Evolutionary conservation across 2,888 invertebrate species (phyloP), one percentile per base, ranked within the genome.

Genomic region (Lasioglossum villosulum): DNA sequence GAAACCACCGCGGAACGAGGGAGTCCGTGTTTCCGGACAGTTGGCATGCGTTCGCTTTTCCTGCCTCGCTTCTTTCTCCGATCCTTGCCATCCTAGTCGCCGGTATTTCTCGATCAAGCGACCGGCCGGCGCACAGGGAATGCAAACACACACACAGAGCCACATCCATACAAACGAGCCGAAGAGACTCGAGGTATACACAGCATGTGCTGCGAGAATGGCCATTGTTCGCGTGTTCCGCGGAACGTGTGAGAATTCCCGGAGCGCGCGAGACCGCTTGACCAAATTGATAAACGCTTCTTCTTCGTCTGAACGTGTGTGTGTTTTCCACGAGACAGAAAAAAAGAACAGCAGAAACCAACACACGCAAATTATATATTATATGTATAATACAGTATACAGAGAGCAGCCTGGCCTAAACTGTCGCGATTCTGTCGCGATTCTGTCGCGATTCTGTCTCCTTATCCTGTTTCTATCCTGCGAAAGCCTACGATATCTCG

Each of bases 31-130:
- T 52, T 14, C 42, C 68, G 23, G 77, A 68, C 82, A 78, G 79
- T 77, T 84, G 79, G 89, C 84, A 87, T 87, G 87, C 68, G 81
- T 84, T 79, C 75, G 86, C 84, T 88, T 87, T 74, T 52, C 72
- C 45, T 59, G 83, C 80, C 75, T 83, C 80, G 73, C 80, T 77
- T 86, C 76, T 80, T 82, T 63, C 56, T 79, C 80, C 81, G 56
- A 73, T 74, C 83, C 86, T 23, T 19, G 37, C 68, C 76, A 14
- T 59, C 83, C 75, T 78, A 10, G 19, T 71, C 63, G 70, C 80
- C 73, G 78, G 83, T 48, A 66, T 82, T 75, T 81, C 73, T 87
- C 83, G 73, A 72, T 76, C 66, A 34, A 19, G 19, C 8, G 68
- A 68, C 68, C 23, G 68, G 37, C 23, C 52, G 52, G 19, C 37